Evolutionary conservation across 2,888 invertebrate species (phyloP), one percentile per base, ranked within the genome.

Genomic region (Lasius platythorax): DNA sequence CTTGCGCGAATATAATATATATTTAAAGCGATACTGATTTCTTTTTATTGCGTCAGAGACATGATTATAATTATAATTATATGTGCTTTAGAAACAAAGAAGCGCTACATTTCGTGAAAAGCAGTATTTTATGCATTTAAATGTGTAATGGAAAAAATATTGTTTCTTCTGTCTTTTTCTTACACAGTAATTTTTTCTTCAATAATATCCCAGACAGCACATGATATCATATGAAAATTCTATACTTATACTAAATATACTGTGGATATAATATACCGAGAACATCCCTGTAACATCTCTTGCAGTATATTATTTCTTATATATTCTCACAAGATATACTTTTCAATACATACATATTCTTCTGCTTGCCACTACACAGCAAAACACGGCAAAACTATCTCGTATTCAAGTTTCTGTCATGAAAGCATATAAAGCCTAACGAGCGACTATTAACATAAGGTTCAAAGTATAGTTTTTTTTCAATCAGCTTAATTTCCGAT

Each of bases 11-110:
- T 23, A 23, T 23, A 23, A 23, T 23, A 23, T 23, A 23, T 23
- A 23, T 72, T 72, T 61, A 72, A 61, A 61, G 8, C 28, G 46
- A 61, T 46, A 61, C 18, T 46, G 40, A 73, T 72, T 79, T 37
- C 46, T 81, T 37, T 37, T 72, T 9, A 50, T 30, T 58, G 30
- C 37, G 46, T 73, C 37, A 61, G 23, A 70, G 73, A 8, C 61
- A 46, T 8, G 12, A 61, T 72, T 72, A 63, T 58, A 23, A 18
- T 37, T 28, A 23, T 15, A 46, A 72, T 46, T 53, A 40, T 9
- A 37, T 6, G 30, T 30, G 8, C 12, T 66, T 40, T 33, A 15
- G 23, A 30, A 15, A 11, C 28, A 56, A n/a, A 61, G n/a, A 15
- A 56, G 11, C 12, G 12, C 23, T 3, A 33, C 33, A 23, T 75